Base-by-base conservation (phyloP, 2,888 invertebrate species). In the Drosophila vallismaia region DNA sequence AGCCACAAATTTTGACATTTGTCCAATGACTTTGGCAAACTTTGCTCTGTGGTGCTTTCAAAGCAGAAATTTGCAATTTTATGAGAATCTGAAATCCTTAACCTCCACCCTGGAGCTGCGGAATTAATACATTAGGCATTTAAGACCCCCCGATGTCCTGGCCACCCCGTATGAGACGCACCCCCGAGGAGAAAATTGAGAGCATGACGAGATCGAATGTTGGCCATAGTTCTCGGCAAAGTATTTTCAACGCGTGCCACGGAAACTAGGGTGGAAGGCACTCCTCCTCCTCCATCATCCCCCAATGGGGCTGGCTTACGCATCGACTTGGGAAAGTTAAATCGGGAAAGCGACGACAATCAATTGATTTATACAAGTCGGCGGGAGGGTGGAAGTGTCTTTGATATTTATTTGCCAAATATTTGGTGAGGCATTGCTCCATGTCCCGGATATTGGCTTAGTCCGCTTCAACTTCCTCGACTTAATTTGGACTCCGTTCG, bases 1-100 rank as follows among this genome's bases (percentile, higher is more conserved):
- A 72, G 71, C 75, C 80, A 45, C 88, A 75, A 83, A 88, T 79
- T 83, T 86, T 77, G 84, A 86, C 88, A 84, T 83, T 86, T 88
- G 86, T 76, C 76, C 87, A 80, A 77, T 75, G 74, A 83, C 70
- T 75, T 60, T 53, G 67, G 62, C 57, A 38, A 70, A 81, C 56
- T 55, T 59, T 67, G n/a, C 10, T 14, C 14, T 19, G 19, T 19
- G 19, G 19, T 19, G 26, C 75, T 82, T 24, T 7, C 46, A 31
- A 62, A 49, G 54, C 56, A 56, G 56, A 72, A 84, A 88, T 84
- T 86, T 86, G 88, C 78, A 72, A 86, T 86, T 86, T 84, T 88
- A 88, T 88, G 78, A 62, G 75, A 66, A 26, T 52, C 36, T 33
- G 38, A 51, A 55, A 58, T 28, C 49, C 46, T 1, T 24, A 12